phyloP scores from a whole-genome alignment of 2,113 vertebrate species.

The Reinhardtius hippoglossoides region DNA sequence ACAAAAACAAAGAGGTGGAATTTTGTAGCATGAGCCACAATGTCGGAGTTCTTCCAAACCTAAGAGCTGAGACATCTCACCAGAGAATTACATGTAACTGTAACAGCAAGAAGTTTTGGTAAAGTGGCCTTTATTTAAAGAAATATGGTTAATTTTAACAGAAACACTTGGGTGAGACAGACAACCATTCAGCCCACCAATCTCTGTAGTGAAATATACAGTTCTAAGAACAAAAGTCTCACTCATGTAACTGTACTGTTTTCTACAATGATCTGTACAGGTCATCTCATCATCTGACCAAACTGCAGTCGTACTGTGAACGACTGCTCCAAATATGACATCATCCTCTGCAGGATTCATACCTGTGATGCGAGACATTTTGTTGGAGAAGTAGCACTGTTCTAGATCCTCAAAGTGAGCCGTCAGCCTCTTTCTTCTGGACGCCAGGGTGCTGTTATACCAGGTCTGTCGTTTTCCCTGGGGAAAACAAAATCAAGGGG shows the following conservation, averaged over 20 bases:
- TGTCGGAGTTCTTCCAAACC: too few relatives aligned
- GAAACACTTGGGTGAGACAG: too few relatives aligned
- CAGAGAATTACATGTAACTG: not conserved
- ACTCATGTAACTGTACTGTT: too few relatives aligned
- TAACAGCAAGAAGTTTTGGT: too few relatives aligned
- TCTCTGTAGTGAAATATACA: too few relatives aligned
- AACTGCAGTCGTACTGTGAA: not conserved
- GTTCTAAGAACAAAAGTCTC: not conserved
- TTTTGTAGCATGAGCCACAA: too few relatives aligned
- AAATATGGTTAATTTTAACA: too few relatives aligned
- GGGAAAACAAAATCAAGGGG: not conserved
- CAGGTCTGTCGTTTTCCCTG: constrained; percentile 96
- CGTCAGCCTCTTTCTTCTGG: constrained; percentile 93
- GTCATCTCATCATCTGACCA: not conserved
- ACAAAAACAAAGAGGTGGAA: too few relatives aligned
- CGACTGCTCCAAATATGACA: not conserved
- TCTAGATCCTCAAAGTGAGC: constrained; percentile 99
- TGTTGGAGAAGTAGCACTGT: constrained; percentile 98
- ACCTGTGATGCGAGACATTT: constrained; percentile 97
- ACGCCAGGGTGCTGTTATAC: constrained; percentile 97
- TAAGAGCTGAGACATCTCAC: not conserved
- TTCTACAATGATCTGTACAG: too few relatives aligned
- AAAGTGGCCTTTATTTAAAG: too few relatives aligned
- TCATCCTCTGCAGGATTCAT: not conserved
- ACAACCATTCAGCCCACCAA: too few relatives aligned